A percentile compares a stretch with the other conserved stretches of the same genome.
These are phyloP conservation scores for Caenorhabditis remanei DNA, from an alignment of 1,140 invertebrate genomes.

Conservation along the genomic window DNA sequence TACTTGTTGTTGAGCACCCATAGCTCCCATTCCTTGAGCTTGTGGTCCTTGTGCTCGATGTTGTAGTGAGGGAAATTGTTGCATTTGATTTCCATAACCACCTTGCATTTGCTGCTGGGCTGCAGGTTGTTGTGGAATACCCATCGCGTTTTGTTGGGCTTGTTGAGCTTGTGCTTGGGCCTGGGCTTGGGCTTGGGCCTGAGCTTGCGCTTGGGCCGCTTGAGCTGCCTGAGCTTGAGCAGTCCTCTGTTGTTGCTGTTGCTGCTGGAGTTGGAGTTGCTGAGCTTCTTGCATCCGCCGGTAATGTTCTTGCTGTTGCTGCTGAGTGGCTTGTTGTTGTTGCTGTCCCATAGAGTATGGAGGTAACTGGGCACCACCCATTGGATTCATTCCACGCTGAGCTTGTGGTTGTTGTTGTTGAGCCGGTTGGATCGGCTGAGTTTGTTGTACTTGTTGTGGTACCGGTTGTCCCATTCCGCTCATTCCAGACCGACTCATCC, in stretches of 20 bases:
- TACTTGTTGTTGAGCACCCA: conserved; percentile 20
- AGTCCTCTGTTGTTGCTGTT: not conserved
- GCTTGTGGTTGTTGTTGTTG: not conserved
- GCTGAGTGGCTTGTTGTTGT: not conserved
- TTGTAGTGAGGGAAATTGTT: not conserved
- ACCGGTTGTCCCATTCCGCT: not conserved
- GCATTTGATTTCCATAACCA: conserved; percentile 4
- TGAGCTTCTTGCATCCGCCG: conserved; percentile 2
- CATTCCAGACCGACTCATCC: not conserved
- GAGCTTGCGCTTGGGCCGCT: not conserved
- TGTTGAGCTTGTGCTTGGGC: not conserved
- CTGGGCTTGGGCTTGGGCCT: not conserved
- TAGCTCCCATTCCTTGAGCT: not conserved
- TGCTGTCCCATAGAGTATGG: conserved; percentile 1
- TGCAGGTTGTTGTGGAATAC: not conserved
- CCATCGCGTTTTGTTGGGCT: not conserved
- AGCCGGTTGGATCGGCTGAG: not conserved
- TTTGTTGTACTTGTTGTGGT: not conserved
- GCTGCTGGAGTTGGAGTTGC: conserved; percentile 16
- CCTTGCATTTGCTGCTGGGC: not conserved
- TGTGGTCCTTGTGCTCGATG: conserved; percentile 15
- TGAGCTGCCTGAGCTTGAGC: not conserved
- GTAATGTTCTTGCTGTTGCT: not conserved
- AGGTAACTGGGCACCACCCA: not conserved
- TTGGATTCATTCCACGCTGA: not conserved